Base-by-base conservation (phyloP, 1,140 invertebrate genomes). In the Dolichoris vasculosae region DNA sequence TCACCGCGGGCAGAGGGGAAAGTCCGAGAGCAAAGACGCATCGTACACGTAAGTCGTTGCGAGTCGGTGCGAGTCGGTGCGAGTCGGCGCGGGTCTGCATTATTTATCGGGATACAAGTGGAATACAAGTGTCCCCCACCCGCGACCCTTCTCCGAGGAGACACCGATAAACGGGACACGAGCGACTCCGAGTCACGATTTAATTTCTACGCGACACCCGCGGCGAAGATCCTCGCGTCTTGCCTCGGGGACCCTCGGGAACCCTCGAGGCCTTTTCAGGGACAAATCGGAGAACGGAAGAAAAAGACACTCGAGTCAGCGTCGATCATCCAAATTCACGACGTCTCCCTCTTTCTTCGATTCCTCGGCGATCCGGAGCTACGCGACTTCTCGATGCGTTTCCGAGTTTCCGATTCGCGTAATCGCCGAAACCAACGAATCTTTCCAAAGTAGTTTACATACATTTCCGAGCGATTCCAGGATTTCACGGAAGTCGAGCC, bases 21-120 rank as follows among this genome's bases (percentile, higher is more conserved):
- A 82, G 80, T 78, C 87, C 87, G 88, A 89, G 87, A 89, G 88
- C 87, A 87, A 87, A 89, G 87, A 87, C 86, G 86, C 85, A 76
- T 83, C 35, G 38, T 69, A 73, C 46, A 51, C 75, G 43, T 76
- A 32, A 76, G 87, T n/a, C n/a, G n/a, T n/a, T 48, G 43, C 86
- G 85, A 64, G 88, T 86, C 71, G 79, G 43, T 9, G 55, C 13
- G 23, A 80, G 20, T 73, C 84, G n/a, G n/a, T 48, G 43, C 86
- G 85, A 64, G 88, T 86, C 71, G 79, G 43, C 23, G 55, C 13
- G 23, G 80, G 20, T 73, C 84, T 92, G 90, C 91, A 93, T 93
- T 93, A 93, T 93, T 93, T 90, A 93, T 90, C 87, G 86, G 89
- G 89, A 91, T 92, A 93, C 92, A 93, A 92, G 91, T 92, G 91